Evolutionary conservation across 2,113 vertebrate species (phyloP).

Genomic region (Oryzias javanicus): DNA sequence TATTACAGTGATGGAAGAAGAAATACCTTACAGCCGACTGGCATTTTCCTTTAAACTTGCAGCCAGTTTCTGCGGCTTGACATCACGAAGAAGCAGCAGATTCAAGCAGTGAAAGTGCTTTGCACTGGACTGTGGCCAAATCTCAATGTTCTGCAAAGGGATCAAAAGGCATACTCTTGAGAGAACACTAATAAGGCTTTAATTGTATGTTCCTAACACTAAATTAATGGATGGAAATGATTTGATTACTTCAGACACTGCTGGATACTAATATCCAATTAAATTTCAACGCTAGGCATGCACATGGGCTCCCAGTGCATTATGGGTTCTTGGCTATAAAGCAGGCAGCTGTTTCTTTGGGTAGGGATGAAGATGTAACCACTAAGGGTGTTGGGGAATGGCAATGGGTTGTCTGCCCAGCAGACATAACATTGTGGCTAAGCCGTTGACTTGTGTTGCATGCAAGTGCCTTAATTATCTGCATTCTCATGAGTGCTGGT

Average conservation of each 20-base stretch:
- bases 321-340: conserved; percentile 57
- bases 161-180: conserved; percentile 80
- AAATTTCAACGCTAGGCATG: conserved; percentile 69
- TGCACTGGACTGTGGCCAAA: conserved; percentile 74
- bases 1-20: conserved; percentile 6
- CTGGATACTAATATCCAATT: conserved; percentile 83
- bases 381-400: conserved; percentile 49
- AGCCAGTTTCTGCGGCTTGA: conserved; percentile 32
- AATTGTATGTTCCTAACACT: conserved; percentile 83
- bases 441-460: conserved; percentile 9
- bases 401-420: conserved; percentile 2
- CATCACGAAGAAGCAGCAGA: conserved; percentile 42
- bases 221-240: conserved; percentile 82
- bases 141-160: conserved; percentile 79
- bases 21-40: neutral
- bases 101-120: conserved; percentile 56
- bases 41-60: conserved; percentile 27
- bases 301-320: conserved; percentile 66
- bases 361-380: conserved; percentile 36
- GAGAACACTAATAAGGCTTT: conserved; percentile 77
- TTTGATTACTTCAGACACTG: conserved; percentile 81
- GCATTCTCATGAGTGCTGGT: conserved; percentile 21
- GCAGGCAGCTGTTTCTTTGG: conserved; percentile 51
- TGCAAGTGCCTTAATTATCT: conserved; percentile 27
- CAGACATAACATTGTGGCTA: conserved; percentile 8